A percentile compares a stretch with the other conserved stretches of the same genome.
Conservation (phyloP, 2,888 invertebrate genomes). For the Acanthosepion pharaonis region DNA sequence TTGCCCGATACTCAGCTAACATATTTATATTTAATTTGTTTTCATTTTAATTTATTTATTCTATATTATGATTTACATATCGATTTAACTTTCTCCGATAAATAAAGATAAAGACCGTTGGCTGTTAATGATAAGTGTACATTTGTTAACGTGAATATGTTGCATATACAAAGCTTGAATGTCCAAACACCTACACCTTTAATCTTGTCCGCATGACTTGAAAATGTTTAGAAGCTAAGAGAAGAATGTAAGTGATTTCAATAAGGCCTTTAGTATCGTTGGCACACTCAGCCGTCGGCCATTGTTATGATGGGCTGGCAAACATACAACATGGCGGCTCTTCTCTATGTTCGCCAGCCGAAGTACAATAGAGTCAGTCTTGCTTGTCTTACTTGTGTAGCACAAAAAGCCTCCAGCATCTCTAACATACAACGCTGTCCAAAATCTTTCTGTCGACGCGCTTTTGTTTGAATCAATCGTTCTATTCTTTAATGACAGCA, state of each 20-base stretch:
- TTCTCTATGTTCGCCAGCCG: background rate
- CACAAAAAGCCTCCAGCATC: background rate
- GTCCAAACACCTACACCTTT: background rate
- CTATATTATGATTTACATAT: no score
- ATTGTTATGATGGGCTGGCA: background rate
- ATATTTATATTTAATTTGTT: no score
- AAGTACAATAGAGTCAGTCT: background rate
- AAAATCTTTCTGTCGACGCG: background rate
- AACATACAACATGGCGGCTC: background rate
- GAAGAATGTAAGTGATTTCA: conserved; percentile 8
- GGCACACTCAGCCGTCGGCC: background rate
- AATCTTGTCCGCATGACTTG: background rate
- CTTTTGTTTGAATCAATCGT: background rate
- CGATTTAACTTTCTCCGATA: no score
- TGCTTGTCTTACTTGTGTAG: conserved; percentile 17
- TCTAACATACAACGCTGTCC: background rate
- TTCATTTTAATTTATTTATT: no score
- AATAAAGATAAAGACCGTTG: background rate
- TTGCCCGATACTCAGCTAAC: no score
- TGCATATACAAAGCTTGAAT: background rate
- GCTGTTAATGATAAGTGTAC: background rate
- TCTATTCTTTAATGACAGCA: background rate
- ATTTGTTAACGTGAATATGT: background rate
- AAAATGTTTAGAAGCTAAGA: conserved; percentile 20
- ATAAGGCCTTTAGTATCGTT: background rate